Conservation (phyloP, 1,140 invertebrate genomes). For the Brachystomella parvula region DNA sequence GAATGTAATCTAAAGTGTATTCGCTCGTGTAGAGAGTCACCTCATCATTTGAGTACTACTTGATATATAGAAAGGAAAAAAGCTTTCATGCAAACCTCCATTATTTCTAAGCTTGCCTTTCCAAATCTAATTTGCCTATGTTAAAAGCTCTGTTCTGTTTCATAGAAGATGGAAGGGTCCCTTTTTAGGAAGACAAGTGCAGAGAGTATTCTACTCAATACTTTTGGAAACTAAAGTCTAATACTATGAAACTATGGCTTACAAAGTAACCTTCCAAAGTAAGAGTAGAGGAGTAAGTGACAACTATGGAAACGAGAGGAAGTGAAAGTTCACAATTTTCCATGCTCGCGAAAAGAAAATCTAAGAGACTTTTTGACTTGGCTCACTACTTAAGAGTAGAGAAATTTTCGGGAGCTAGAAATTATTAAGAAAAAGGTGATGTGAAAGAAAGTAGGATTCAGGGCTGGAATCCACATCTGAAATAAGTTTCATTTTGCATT, state of each 20-base stretch:
- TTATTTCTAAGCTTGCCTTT: constrained; percentile 40
- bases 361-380: no score
- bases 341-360: no score
- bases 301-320: no score
- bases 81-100: constrained; percentile 41
- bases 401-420: no score
- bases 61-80: constrained; percentile 34
- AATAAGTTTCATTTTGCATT: no score
- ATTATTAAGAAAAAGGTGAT: no score
- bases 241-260: background rate
- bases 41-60: constrained; percentile 34
- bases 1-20: constrained; percentile 13
- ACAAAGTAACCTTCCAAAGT: background rate
- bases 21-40: background rate
- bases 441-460: no score
- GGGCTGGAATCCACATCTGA: no score
- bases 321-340: no score
- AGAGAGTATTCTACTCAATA: background rate
- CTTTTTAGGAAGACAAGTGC: constrained; percentile 12
- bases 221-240: background rate
- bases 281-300: background rate
- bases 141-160: constrained; percentile 40
- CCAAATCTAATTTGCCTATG: constrained; percentile 42
- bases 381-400: no score
- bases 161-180: constrained; percentile 11